Evolutionary conservation across 2,797 vertebrate species (phyloP).

Genomic region (Paramormyrops hopkinsi): DNA sequence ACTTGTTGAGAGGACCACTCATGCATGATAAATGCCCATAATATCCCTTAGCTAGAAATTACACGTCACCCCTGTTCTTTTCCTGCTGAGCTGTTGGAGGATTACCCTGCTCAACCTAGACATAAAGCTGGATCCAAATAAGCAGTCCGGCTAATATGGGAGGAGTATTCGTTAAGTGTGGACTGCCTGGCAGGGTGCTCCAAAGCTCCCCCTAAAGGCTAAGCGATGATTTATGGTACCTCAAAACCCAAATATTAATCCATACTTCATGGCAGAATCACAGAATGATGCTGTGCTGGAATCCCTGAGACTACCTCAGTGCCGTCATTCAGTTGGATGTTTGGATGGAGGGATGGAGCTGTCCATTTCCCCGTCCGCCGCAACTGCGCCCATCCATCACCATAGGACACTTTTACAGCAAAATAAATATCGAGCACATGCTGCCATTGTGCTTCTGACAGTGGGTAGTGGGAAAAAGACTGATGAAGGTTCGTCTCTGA

Average conservation of each 20-base stretch:
- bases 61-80: not conserved
- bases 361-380: not conserved
- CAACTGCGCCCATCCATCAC: not conserved
- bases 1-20: not conserved
- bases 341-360: not conserved
- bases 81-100: not conserved
- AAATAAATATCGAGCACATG: constrained; percentile 19
- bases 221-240: not conserved
- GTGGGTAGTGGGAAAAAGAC: constrained; percentile 29
- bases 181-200: not conserved
- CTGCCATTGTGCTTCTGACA: constrained; percentile 43
- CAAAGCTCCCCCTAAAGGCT: not conserved
- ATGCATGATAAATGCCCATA: not conserved
- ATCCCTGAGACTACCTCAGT: not conserved
- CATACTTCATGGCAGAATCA: not conserved
- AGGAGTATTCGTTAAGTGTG: not conserved
- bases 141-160: not conserved
- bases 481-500: constrained; percentile 36
- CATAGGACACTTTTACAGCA: not conserved
- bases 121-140: not conserved
- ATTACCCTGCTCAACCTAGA: not conserved
- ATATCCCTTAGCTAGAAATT: constrained; percentile 1
- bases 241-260: not conserved
- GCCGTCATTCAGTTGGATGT: not conserved
- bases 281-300: not conserved